Evolutionary conservation across 2,797 vertebrate genomes (phyloP), one percentile per base, ranked within the genome.

Genomic region (Triplophysa yarkandensis): DNA sequence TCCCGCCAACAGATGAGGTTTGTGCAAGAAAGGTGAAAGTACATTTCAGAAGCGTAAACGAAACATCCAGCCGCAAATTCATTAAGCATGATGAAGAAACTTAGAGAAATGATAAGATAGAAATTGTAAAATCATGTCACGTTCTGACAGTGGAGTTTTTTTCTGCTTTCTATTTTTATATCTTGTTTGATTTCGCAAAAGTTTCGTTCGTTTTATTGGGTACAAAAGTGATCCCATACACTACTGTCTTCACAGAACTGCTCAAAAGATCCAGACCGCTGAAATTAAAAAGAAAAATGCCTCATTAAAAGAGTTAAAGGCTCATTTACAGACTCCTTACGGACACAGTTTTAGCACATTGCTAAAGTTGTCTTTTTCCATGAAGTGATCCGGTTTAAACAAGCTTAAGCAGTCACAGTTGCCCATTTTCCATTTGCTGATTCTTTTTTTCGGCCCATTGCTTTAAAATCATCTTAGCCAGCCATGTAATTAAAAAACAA

Each of bases 401-500:
- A 36, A 62, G 52, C 21, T 44, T 34, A 11, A 36, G 48, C 36
- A 19, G 44, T 32, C 41, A 28, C 57, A 50, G 63, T 32, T 58
- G 23, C 65, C 52, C 23, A 50, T 23, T 13, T 65, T 70, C 43
- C 52, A 50, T 72, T 72, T 64, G 14, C 68, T 46, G 4, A 3
- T 81, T 81, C 2, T 2, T 77, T 79, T n/a, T 81, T 77, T 79
- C 72, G 68, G 77, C 68, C 83, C 85, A 84, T 71, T 80, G 80
- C 74, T 87, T 74, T 75, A 85, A 82, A 86, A 80, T 81, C 83
- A 82, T 84, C 80, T 63, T 60, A 41, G 71, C 82, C 88, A 85
- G 82, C 86, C 85, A 81, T 86, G 82, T 85, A 87, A 83, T 72
- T 82, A 80, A 89, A 87, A 85, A 80, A 80, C 27, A 70, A 43